Conservation (phyloP, 2,797 vertebrate genomes). For the Mastacembelus armatus region DNA sequence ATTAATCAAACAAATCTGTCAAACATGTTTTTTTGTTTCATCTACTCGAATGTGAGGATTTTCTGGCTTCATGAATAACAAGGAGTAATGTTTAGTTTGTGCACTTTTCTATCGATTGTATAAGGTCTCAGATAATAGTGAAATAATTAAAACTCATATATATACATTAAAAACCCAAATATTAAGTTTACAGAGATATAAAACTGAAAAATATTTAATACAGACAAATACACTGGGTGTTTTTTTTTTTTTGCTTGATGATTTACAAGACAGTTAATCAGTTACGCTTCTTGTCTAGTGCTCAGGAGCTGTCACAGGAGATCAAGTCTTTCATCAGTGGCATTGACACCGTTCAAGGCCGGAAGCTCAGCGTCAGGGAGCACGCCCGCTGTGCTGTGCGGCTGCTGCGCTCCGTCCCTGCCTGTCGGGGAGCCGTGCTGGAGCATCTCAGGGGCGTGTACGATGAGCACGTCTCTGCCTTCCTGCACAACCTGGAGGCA, state of each 20-base stretch:
- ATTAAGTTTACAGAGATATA: background rate
- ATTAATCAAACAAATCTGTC: background rate
- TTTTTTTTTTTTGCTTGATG: too few relatives aligned
- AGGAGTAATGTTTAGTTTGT: background rate
- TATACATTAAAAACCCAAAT: background rate
- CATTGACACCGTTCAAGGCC: conserved; percentile 86
- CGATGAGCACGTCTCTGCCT: conserved; percentile 90
- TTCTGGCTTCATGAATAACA: too few relatives aligned
- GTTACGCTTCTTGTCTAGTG: conserved; percentile 69
- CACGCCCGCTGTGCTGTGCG: conserved; percentile 92
- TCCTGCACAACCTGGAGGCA: conserved; percentile 88
- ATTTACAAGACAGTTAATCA: too few relatives aligned
- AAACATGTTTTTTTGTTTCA: background rate
- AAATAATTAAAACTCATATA: too few relatives aligned
- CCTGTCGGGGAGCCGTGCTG: conserved; percentile 90
- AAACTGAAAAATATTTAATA: too few relatives aligned
- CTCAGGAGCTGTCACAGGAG: conserved; percentile 92
- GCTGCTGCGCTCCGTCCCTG: conserved; percentile 90
- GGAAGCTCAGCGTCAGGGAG: conserved; percentile 90
- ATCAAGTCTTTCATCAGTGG: conserved; percentile 96
- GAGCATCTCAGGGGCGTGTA: conserved; percentile 92
- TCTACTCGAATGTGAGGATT: background rate
- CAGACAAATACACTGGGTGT: too few relatives aligned
- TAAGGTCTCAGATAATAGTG: background rate
- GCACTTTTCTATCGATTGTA: background rate